A percentile compares a stretch with the other conserved stretches of the same genome.
Evolutionary conservation across 2,888 invertebrate species (phyloP).

Genomic region (Leptura quadrifasciata): DNA sequence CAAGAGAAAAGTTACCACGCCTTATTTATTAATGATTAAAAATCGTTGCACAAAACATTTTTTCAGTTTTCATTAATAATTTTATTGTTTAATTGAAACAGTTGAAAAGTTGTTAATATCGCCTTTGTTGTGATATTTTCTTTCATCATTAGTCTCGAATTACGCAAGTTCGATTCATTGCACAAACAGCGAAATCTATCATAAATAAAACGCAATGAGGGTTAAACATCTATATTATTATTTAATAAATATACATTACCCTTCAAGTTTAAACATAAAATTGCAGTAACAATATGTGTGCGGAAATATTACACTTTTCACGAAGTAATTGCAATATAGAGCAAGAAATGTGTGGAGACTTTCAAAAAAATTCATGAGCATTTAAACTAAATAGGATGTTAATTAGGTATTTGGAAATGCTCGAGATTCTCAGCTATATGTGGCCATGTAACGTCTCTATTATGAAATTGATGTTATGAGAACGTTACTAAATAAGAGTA

Average conservation of each 20-base stretch:
- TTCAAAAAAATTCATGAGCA: conserved; percentile 46
- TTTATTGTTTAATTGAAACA: neutral
- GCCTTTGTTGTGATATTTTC: neutral
- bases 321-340: conserved; percentile 11
- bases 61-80: neutral
- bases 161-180: neutral
- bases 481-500: conserved; percentile 53
- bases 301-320: neutral
- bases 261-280: neutral
- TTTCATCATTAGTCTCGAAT: neutral
- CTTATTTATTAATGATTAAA: too few relatives aligned
- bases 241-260: neutral
- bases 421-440: conserved; percentile 59
- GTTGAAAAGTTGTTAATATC: neutral
- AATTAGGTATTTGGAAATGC: conserved; percentile 61
- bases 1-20: too few relatives aligned
- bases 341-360: conserved; percentile 24
- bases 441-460: conserved; percentile 47
- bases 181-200: neutral
- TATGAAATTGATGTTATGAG: conserved; percentile 53
- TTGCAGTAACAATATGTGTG: neutral
- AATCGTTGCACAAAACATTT: neutral
- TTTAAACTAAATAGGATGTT: conserved; percentile 55
- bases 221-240: neutral
- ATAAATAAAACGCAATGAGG: neutral